Evolutionary conservation across 2,797 vertebrate genomes (phyloP).

Genomic region (Galagoides demidoff): DNA sequence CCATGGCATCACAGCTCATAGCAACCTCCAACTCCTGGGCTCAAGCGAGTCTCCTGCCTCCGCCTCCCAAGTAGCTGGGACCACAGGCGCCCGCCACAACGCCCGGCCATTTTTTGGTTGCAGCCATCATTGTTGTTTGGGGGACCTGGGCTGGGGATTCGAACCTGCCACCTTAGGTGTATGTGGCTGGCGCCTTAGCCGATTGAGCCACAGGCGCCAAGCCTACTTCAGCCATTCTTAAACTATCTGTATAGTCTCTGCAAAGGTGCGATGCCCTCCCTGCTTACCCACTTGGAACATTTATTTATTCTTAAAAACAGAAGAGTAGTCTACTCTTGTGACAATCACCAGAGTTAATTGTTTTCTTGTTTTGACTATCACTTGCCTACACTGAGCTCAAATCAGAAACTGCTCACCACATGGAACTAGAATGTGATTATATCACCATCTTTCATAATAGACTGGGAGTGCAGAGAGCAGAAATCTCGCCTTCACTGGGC

Average conservation of each 20-base stretch:
- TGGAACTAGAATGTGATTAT: not conserved
- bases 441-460: not conserved
- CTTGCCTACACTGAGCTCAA: not conserved
- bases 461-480: not conserved
- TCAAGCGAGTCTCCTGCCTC: too few relatives aligned
- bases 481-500: not conserved
- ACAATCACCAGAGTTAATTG: conserved; percentile 2
- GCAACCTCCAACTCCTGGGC: too few relatives aligned
- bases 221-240: too few relatives aligned
- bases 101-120: too few relatives aligned
- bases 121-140: too few relatives aligned
- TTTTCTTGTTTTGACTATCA: not conserved
- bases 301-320: conserved; percentile 6
- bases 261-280: not conserved
- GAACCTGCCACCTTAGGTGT: too few relatives aligned
- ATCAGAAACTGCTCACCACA: not conserved
- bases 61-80: too few relatives aligned
- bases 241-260: not conserved
- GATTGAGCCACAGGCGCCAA: too few relatives aligned
- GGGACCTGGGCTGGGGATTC: too few relatives aligned
- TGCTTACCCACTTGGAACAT: not conserved
- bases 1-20: too few relatives aligned
- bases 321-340: not conserved
- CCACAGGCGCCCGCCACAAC: too few relatives aligned
- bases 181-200: too few relatives aligned